Evolutionary conservation across 2,113 vertebrate genomes (phyloP).

Genomic region (Lepisosteus oculatus): DNA sequence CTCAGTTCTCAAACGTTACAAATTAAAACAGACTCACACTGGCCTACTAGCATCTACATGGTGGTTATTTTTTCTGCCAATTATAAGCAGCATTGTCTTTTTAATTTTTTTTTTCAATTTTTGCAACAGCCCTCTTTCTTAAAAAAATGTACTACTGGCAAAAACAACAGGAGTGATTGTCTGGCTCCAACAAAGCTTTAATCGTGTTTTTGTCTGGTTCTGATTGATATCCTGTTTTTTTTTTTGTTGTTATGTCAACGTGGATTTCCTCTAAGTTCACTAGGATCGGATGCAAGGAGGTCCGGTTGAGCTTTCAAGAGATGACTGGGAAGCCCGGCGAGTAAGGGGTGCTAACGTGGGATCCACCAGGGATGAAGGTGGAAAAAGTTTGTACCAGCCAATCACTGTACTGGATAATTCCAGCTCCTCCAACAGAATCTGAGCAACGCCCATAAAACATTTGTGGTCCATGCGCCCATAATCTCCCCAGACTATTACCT

Average conservation of each 20-base stretch:
- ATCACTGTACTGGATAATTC: slow-evolving; percentile 96
- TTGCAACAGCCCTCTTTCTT: slow-evolving; percentile 36
- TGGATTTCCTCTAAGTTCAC: slow-evolving; percentile 63
- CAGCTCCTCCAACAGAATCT: slow-evolving; percentile 94
- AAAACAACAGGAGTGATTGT: slow-evolving; percentile 88
- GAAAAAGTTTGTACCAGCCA: slow-evolving; percentile 98
- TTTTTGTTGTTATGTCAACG: slow-evolving; percentile 47
- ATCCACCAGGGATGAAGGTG: slow-evolving; percentile 93
- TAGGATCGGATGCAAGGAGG: slow-evolving; percentile 89
- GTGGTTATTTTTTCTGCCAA: slow-evolving; percentile 55
- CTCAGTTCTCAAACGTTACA: slow-evolving; percentile 37
- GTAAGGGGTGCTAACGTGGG: slow-evolving; percentile 92
- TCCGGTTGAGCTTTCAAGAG: slow-evolving; percentile 91
- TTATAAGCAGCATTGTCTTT: slow-evolving; percentile 59
- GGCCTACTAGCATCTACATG: slow-evolving; percentile 31
- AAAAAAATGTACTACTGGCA: slow-evolving; percentile 58
- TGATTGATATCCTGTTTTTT: slow-evolving; percentile 70
- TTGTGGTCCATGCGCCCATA: slow-evolving; percentile 99
- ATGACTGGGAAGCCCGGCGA: slow-evolving; percentile 92
- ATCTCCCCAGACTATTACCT: slow-evolving; percentile 98
- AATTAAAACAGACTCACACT: slow-evolving; percentile 55
- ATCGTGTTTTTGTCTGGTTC: slow-evolving; percentile 73
- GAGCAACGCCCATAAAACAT: slow-evolving; percentile 97
- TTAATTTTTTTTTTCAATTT: slow-evolving; percentile 17
- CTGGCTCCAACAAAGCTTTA: slow-evolving; percentile 91